Evolutionary conservation across 2,888 invertebrate genomes (phyloP), one percentile per base, ranked within the genome.

Genomic region (Sesia bembeciformis): DNA sequence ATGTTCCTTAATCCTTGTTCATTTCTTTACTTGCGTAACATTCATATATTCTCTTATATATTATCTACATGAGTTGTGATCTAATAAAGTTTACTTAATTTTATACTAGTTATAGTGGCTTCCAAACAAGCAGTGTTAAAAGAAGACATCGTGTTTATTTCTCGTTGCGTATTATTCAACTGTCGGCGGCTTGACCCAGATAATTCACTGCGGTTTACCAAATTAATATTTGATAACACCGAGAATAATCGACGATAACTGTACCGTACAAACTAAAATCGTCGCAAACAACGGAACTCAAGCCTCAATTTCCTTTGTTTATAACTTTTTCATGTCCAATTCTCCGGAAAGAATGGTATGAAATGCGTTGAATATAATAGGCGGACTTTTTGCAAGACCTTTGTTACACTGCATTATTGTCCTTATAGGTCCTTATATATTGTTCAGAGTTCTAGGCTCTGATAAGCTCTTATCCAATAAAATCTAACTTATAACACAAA

Each of bases 321-420:
- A 40, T 52, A 39, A 23, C 5, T 58, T 43, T 58, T 54, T 58
- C 5, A 58, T 67, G 66, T 63, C 64, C 64, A 74, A 68, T 67
- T 67, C 58, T 60, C 58, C 60, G 62, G 61, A 66, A 68, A 68
- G 64, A 70, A 74, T 68, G 59, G 60, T 62, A 60, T 56, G 56
- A 58, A 68, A 68, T 72, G 67, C 67, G 63, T 66, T 65, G 63
- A 61, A 58, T 65, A 60, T 67, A 67, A 65, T 66, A 65, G 5
- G 8, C 58, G 51, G 54, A 56, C 53, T 70, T 74, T 69, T 70
- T 72, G 63, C 59, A 62, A 66, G 59, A 50, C 67, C 63, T 67
- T 75, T 74, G 71, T 72, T 66, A 60, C 23, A 54, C 53, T 39
- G 43, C 53, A 53, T 56, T 59, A 55, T 57, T 51, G 52, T 52